Evolutionary conservation across 2,113 vertebrate genomes (phyloP), one percentile per base, ranked within the genome.

Genomic region (Hipposideros armiger): DNA sequence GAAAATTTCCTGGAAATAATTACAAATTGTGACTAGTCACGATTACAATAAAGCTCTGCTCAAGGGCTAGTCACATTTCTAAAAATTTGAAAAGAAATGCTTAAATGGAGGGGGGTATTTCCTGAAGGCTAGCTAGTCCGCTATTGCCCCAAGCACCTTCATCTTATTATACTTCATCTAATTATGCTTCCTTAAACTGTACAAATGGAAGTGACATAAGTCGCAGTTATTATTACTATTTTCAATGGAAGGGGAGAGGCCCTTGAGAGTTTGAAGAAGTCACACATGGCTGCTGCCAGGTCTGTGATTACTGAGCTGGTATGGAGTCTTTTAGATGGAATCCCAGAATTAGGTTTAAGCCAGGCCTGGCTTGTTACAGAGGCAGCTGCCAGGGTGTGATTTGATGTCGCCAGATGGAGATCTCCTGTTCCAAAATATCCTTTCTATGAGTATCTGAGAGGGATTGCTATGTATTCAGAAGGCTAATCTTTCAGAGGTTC

Each of bases 1-100:
- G 86, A 95, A 60, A 88, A 91, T 89, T 91, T 40, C 36, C 73
- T 83, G 89, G 64, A 89, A 89, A 88, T 5, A 73, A 78, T 50
- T 89, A 73, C n/a, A 76, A 50, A 82, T 81, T 90, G 77, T 36
- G 89, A 94, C 52, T 78, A 54, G 78, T 70, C 52, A 73, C 45
- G 72, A 42, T 64, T 5, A 69, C 6, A 62, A 64, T 77, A 88
- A 80, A 90, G 67, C 50, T 54, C 26, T 32, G 24, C 42, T 81
- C 9, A 36, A 70, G 32, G 17, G 14, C 47, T 90, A 22, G 84
- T 69, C 28, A 74, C 32, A 81, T 67, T 58, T 69, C 28, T 73
- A 64, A 93, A 86, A 42, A 0, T 42, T 50, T 85, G 78, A 78
- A 82, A 66, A 84, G 30, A 88, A 64, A 77, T 84, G 58, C 28